Evolutionary conservation across 2,113 vertebrate species (phyloP).

Genomic region (Etia nguti): DNA sequence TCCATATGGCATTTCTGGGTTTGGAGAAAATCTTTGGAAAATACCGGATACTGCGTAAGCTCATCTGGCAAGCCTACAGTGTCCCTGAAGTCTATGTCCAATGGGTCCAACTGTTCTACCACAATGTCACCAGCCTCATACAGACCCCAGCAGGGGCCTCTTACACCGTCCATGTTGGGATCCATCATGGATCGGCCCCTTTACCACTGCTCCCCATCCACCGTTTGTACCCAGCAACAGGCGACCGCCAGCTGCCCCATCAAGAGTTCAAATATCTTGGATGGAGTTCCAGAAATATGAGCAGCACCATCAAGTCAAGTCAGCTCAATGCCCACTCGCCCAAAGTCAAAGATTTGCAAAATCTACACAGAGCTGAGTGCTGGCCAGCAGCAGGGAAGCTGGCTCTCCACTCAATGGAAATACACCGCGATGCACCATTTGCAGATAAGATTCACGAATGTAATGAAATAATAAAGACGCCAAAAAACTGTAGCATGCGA

Average conservation of each 20-base stretch:
- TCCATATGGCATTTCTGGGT: background rate
- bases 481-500: no score
- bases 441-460: background rate
- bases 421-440: no score
- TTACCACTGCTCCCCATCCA: background rate
- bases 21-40: background rate
- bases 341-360: background rate
- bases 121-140: background rate
- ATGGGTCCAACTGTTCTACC: background rate
- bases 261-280: background rate
- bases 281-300: background rate
- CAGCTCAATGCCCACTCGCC: background rate
- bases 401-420: background rate
- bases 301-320: background rate
- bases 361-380: background rate
- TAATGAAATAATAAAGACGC: no score
- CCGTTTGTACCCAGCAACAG: background rate
- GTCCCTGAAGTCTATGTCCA: background rate
- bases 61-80: background rate
- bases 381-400: background rate
- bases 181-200: background rate
- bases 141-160: background rate
- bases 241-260: background rate
- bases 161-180: background rate
- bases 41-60: background rate